Evolutionary conservation across 2,113 vertebrate species (phyloP).

Genomic region (Neodontobutis hainanensis): DNA sequence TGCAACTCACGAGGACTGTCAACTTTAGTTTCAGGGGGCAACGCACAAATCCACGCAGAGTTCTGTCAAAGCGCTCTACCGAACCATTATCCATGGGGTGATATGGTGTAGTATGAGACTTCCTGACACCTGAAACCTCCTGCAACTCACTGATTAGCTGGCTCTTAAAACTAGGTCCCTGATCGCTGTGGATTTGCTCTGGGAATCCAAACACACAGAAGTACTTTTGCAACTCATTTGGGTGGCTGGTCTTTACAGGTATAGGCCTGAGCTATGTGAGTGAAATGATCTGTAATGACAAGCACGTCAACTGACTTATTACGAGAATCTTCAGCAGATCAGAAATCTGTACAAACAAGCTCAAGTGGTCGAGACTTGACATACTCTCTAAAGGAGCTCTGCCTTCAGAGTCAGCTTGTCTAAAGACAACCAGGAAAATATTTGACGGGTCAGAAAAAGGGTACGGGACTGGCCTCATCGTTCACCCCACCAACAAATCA

Average conservation of each 20-base stretch:
- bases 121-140: neutral
- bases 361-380: neutral
- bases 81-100: constrained; percentile 2
- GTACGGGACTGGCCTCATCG: neutral
- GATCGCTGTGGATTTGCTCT: neutral
- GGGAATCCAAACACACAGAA: neutral
- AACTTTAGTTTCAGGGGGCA: constrained; percentile 1
- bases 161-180: constrained; percentile 1
- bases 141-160: neutral
- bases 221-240: neutral
- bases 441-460: neutral
- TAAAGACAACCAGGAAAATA: neutral
- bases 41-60: neutral
- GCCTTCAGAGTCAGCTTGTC: neutral
- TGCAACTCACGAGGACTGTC: no score
- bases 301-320: neutral
- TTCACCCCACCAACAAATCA: neutral
- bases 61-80: neutral
- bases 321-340: neutral
- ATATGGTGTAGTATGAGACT: neutral
- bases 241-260: neutral
- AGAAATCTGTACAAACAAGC: constrained; percentile 1
- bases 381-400: neutral
- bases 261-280: neutral
- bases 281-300: neutral